Percentiles rank a stretch among this genome's conserved stretches.
Evolutionary conservation across 2,113 vertebrate genomes (phyloP).

Genomic region (Dipodomys spectabilis): DNA sequence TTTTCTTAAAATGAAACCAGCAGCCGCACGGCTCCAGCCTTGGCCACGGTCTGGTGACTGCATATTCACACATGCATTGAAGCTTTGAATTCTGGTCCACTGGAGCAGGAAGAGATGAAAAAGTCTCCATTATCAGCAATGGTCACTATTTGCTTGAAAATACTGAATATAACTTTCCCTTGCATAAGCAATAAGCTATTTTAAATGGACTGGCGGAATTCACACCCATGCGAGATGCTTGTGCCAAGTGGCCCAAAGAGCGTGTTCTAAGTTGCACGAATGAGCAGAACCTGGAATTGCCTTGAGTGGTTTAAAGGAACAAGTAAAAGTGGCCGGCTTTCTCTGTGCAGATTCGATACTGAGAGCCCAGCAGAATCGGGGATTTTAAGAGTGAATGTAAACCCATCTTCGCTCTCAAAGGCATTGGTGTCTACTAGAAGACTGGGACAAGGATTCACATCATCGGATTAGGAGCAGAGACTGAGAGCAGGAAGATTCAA

Average conservation of each 20-base stretch:
- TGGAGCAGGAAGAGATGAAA: slow-evolving; percentile 52
- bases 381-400: not conserved
- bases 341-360: not conserved
- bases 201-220: slow-evolving; percentile 17
- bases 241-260: not conserved
- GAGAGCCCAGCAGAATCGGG: not conserved
- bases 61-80: not conserved
- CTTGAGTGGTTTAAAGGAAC: not conserved
- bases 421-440: not conserved
- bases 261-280: not conserved
- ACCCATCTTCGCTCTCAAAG: not conserved
- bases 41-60: slow-evolving; percentile 31
- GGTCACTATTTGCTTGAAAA: slow-evolving; percentile 42
- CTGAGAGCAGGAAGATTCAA: not conserved
- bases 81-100: not conserved
- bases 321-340: not conserved
- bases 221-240: not conserved
- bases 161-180: slow-evolving; percentile 38
- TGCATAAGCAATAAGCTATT: slow-evolving; percentile 52
- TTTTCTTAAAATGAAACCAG: slow-evolving; percentile 75
- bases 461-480: not conserved
- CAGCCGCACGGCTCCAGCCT: slow-evolving; percentile 54
- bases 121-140: not conserved
- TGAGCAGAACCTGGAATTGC: not conserved
- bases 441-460: not conserved